Evolutionary conservation across 1,140 invertebrate species (phyloP), one percentile per base, ranked within the genome.

Genomic region (Drosophila gunungcola): DNA sequence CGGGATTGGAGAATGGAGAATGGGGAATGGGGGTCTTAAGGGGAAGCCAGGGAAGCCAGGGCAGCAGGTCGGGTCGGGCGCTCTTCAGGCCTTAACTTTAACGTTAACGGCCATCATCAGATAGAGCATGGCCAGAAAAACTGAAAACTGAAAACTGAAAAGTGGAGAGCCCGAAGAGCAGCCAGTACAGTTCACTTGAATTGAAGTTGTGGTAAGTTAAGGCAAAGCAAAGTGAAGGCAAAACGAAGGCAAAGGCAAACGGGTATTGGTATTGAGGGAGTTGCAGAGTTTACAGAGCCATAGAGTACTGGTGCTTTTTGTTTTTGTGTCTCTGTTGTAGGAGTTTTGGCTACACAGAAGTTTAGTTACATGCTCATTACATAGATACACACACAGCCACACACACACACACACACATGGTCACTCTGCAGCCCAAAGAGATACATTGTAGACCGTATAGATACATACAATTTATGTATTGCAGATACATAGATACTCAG

Each of bases 291-390:
- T 29, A 48, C 43, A n/a, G 46, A 49, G 46, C 46, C 25, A 13
- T n/a, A 29, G 46, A 65, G 63, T 73, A 73, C 32, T 39, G 45
- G 32, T 21, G 73, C 57, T 60, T 79, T 65, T 73, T 54, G 78
- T 53, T 78, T 80, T 75, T 58, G 53, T 78, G 60, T 79, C 79
- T 79, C 80, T 83, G 79, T 86, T 88, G 83, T 86, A 86, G 83
- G 83, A 86, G 83, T 86, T 86, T 86, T 83, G 83, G 83, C 83
- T 86, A 76, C 83, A 86, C 83, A 86, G 83, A 86, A 86, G 83
- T 86, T 86, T 88, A 88, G 83, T 86, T 86, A 86, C 83, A 86
- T 83, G 83, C 83, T 86, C 83, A 88, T 86, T 86, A 88, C 83
- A 86, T 88, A 86, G 79, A 86, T 73, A 88, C 75, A 67, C 38